These are phyloP conservation scores for Heptranchias perlo DNA, from an alignment of 2,113 vertebrate species.

Conservation along the genomic window DNA sequence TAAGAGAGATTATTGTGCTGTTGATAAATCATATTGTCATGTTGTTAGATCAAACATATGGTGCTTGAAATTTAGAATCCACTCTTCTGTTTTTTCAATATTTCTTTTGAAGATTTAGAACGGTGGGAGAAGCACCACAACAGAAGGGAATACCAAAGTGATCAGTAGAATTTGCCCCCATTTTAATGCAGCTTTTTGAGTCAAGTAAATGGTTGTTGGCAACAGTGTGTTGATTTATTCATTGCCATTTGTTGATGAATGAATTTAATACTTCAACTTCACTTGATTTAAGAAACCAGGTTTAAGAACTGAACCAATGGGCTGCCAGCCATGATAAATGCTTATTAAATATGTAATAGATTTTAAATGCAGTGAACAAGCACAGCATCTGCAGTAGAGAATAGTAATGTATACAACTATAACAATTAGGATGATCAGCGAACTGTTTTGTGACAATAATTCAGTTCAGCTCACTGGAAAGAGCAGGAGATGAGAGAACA, in stretches of 20 bases:
- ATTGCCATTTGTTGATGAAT: neutral
- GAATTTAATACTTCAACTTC: neutral
- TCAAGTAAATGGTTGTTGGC: too few species aligned
- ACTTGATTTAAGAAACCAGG: neutral
- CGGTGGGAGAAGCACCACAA: neutral
- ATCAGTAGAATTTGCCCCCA: neutral
- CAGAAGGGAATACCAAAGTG: neutral
- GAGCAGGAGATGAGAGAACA: neutral
- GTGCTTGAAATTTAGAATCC: neutral
- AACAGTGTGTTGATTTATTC: conserved; percentile 2
- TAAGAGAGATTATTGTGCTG: too few species aligned
- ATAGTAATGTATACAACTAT: neutral
- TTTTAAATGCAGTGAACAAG: conserved; percentile 20
- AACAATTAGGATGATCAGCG: neutral
- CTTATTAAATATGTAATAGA: conserved; percentile 17
- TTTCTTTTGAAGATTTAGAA: neutral
- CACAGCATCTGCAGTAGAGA: neutral
- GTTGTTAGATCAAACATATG: neutral
- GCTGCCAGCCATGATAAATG: neutral
- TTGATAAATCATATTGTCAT: neutral
- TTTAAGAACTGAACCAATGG: neutral
- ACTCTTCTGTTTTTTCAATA: neutral
- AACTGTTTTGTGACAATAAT: conserved; percentile 29
- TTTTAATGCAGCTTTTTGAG: neutral
- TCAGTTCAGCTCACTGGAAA: neutral